Evolutionary conservation across 2,113 vertebrate species (phyloP), one percentile per base, ranked within the genome.

Genomic region (Aldabrachelys gigantea): DNA sequence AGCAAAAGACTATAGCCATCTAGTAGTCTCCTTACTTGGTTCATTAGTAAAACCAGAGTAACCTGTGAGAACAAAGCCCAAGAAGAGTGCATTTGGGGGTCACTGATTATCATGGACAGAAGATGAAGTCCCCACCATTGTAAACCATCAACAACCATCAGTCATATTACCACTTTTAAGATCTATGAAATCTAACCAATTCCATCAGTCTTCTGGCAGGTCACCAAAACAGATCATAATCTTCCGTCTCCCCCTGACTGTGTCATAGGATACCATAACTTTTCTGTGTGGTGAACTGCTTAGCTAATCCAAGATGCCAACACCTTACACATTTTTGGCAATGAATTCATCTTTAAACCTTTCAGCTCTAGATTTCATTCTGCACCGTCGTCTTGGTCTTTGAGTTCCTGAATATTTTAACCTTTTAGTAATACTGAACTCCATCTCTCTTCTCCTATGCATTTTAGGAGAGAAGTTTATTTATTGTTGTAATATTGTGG

Each of bases 401-500:
- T 89, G 81, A 10, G 1, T 53, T 44, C 3, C 2, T 6, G 35
- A 52, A n/a, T 56, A 92, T 38, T 29, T 1, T 62, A 82, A 84
- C 62, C 54, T 38, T 57, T 47, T 2, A 19, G 50, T 19, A 24
- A 1, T 16, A 44, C 82, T 59, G 4, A 1, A 21, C 53, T 10
- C 75, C 56, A 84, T 24, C 59, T 88, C 29, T 49, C 80, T 57
- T 22, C 72, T 49, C 57, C n/a, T 0, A 8, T 31, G 41, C 31
- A 50, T 87, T 47, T 6, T 44, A 38, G 29, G 24, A 85, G 57
- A 75, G 62, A 41, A 9, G 29, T 35, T 62, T 38, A 2, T 16
- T 86, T 17, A 17, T 27, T 69, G 80, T 0, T 5, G 82, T 31
- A 53, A 81, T 35, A 53, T 79, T 14, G 9, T 1, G 0, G 0